Conservation (phyloP, 2,797 vertebrate genomes). For the Synaphobranchus kaupii region DNA sequence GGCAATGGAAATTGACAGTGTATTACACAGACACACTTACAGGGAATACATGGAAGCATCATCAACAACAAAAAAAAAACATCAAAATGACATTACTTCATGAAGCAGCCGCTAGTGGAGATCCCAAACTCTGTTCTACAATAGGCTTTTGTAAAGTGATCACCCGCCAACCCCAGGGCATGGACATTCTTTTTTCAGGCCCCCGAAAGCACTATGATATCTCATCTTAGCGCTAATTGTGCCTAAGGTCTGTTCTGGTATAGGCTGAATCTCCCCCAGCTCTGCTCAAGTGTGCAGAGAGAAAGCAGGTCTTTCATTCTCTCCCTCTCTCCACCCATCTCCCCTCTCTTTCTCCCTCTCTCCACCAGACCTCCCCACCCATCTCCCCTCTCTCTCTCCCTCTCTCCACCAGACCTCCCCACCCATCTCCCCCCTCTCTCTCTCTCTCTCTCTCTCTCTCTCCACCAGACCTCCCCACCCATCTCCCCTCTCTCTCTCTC, state of each 20-base stretch:
- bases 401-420: not conserved
- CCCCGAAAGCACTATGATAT: not conserved
- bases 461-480: too few species aligned
- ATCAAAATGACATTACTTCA: not conserved
- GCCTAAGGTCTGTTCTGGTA: not conserved
- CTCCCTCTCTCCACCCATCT: not conserved
- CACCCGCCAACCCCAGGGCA: not conserved
- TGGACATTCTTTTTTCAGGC: not conserved
- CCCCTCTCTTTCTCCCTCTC: not conserved
- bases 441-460: not conserved
- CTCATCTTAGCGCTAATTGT: not conserved
- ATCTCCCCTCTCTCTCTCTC: not conserved
- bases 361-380: not conserved
- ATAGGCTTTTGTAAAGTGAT: constrained; percentile 7
- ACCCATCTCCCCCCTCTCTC: not conserved
- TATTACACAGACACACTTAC: not conserved
- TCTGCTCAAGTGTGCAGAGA: not conserved
- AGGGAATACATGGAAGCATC: not conserved
- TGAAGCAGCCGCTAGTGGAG: not conserved
- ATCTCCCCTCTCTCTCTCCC: not conserved
- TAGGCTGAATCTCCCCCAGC: not conserved
- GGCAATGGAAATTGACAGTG: not conserved
- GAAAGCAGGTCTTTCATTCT: not conserved
- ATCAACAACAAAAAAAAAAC: not conserved
- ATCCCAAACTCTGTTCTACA: not conserved